Percentiles rank a stretch among this genome's conserved stretches.
Evolutionary conservation across 2,888 invertebrate genomes (phyloP).

Genomic region (Carcina quercana): DNA sequence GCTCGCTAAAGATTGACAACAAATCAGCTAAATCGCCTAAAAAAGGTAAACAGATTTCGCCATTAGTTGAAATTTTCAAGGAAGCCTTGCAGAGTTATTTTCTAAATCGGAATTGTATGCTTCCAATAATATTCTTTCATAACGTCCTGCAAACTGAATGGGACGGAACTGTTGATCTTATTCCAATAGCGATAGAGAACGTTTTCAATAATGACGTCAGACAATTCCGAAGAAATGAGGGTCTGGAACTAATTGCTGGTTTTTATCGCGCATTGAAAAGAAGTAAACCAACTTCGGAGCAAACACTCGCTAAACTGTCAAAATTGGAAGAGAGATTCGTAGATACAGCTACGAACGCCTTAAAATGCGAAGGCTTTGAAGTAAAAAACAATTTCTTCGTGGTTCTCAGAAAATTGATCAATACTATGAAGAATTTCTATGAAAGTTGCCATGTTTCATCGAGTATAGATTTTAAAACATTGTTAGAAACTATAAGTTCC

Average conservation of each 20-base stretch:
- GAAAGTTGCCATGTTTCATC: conserved; percentile 46
- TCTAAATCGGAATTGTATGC: conserved; percentile 75
- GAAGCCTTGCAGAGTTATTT: conserved; percentile 76
- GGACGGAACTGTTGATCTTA: conserved; percentile 76
- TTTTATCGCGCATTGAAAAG: conserved; percentile 77
- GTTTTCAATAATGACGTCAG: conserved; percentile 76
- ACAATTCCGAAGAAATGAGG: conserved; percentile 79
- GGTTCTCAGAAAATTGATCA: conserved; percentile 69
- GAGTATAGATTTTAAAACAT: conserved; percentile 39
- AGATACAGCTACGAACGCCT: conserved; percentile 42
- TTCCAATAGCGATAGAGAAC: conserved; percentile 72
- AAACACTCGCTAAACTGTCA: conserved; percentile 38
- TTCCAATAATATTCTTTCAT: conserved; percentile 79
- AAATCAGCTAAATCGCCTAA: conserved; percentile 37
- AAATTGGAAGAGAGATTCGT: conserved; percentile 65
- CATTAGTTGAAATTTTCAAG: conserved; percentile 62
- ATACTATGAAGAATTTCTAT: conserved; percentile 61
- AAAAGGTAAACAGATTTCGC: conserved; percentile 40
- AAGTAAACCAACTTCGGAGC: conserved; percentile 44
- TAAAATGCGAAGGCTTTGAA: conserved; percentile 47
- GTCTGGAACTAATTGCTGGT: conserved; percentile 76
- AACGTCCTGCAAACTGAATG: conserved; percentile 78
- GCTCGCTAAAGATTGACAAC: conserved; percentile 68
- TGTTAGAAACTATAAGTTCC: conserved; percentile 35
- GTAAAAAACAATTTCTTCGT: conserved; percentile 75